Evolutionary conservation across 2,888 invertebrate genomes (phyloP).

Genomic region (Seladonia tumulorum): DNA sequence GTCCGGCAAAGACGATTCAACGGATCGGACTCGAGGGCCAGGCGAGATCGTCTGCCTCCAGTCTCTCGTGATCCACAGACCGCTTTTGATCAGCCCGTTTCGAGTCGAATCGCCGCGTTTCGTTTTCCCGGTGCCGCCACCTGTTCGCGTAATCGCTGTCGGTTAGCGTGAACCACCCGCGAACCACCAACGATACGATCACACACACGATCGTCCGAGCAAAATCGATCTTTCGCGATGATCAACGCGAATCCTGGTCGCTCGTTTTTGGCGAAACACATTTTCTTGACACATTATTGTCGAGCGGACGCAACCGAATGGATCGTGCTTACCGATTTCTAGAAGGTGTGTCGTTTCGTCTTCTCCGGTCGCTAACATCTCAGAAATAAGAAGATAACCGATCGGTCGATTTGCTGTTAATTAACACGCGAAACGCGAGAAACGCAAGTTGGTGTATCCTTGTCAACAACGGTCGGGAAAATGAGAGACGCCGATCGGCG

Average conservation of each 20-base stretch:
- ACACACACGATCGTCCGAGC: neutral
- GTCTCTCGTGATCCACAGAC: slow-evolving; percentile 39
- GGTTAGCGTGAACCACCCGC: neutral
- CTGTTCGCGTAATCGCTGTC: neutral
- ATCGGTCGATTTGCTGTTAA: neutral
- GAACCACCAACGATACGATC: neutral
- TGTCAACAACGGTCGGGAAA: neutral
- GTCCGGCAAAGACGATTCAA: slow-evolving; percentile 65
- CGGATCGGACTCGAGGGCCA: slow-evolving; percentile 55
- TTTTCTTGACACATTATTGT: neutral
- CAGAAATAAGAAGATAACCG: neutral
- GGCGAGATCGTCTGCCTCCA: slow-evolving; percentile 41
- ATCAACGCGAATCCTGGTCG: neutral
- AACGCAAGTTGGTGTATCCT: neutral
- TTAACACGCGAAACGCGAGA: neutral
- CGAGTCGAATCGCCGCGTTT: slow-evolving; percentile 49
- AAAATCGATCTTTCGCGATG: neutral
- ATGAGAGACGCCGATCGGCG: neutral
- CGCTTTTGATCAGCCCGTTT: slow-evolving; percentile 29
- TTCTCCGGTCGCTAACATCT: too few relatives aligned
- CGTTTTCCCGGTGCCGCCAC: slow-evolving; percentile 27
- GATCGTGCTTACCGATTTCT: neutral
- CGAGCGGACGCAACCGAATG: neutral
- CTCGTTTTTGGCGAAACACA: slow-evolving; percentile 14
- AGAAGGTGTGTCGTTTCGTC: neutral